Evolutionary conservation across 2,797 vertebrate genomes (phyloP).

Genomic region (Protosalanx chinensis): DNA sequence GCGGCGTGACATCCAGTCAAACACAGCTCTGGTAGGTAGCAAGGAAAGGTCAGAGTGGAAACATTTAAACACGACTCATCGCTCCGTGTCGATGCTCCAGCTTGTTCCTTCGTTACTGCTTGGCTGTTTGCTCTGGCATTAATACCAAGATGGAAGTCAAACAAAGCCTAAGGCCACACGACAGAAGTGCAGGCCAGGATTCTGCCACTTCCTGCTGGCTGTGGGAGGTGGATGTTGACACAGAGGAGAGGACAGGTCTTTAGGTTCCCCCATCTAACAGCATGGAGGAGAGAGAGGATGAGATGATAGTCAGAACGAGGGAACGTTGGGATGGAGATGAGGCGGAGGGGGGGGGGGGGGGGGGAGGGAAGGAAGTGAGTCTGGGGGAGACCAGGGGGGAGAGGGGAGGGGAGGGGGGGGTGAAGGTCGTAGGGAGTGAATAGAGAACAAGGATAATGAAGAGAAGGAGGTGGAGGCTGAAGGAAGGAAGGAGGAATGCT

Average conservation of each 20-base stretch:
- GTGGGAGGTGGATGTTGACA: conserved; percentile 32
- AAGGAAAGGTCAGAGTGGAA: conserved; percentile 22
- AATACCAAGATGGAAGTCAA: conserved; percentile 53
- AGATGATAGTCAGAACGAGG: neutral
- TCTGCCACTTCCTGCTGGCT: conserved; percentile 24
- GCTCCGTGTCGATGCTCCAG: conserved; percentile 12
- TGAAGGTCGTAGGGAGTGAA: too few species aligned
- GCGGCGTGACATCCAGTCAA: too few species aligned
- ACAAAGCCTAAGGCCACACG: conserved; percentile 47
- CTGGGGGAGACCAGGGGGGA: too few species aligned
- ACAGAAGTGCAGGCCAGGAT: conserved; percentile 31
- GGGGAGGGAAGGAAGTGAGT: too few species aligned
- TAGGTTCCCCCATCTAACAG: conserved; percentile 34
- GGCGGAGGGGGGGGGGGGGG: neutral
- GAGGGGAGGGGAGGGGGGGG: neutral
- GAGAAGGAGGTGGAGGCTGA: neutral
- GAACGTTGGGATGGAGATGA: neutral
- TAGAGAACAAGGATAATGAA: neutral
- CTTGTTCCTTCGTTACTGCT: conserved; percentile 36
- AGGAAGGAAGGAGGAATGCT: neutral
- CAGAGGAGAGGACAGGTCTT: conserved; percentile 23
- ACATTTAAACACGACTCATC: conserved; percentile 16
- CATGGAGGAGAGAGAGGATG: conserved; percentile 4
- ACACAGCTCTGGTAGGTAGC: neutral
- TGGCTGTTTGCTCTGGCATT: conserved; percentile 43